Evolutionary conservation across 2,113 vertebrate species (phyloP), one percentile per base, ranked within the genome.

Genomic region (Lagenorhynchus albirostris): DNA sequence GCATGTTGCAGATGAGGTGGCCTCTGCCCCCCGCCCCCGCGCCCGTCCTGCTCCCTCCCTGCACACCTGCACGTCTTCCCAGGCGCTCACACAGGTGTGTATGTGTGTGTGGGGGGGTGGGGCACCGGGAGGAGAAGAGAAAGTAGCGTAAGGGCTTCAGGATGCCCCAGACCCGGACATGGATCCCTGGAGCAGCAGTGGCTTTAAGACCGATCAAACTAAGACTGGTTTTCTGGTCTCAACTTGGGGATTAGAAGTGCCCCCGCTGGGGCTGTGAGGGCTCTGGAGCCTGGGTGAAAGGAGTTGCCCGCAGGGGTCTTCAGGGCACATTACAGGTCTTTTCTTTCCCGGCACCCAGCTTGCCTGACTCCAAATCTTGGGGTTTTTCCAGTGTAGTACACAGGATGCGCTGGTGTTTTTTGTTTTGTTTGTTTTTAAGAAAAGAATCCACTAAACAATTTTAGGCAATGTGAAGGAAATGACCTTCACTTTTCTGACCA

Each of bases 301-400:
- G 38, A n/a, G 85, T 89, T 10, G 44, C 26, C 50, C 8, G 0
- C 38, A 62, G 23, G 33, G 21, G 14, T 47, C 33, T n/a, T 76
- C 3, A 1, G 44, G 31, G 23, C 44, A 18, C 3, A 0, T 0
- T 21, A 9, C 33, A 17, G 3, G 23, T 17, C 67, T 73, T 79
- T 68, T 55, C 20, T 36, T 33, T 71, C 23, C 55, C 5, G 5
- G 14, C 11, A 12, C 41, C 21, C 79, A n/a, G n/a, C 74, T 36
- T 36, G 44, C 62, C 79, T 10, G 38, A 44, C n/a, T 68, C 21
- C 15, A 31, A 80, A 63, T 38, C 74, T 41, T 21, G 29, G 41
- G 7, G 26, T 15, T 71, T 38, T 79, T 62, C 26, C 8, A 82
- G 36, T 23, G 29, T 11, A 62, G 44, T 33, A 70, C 9, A 53